phyloP scores from a whole-genome alignment of 2,113 vertebrate species.

The Passer domesticus region DNA sequence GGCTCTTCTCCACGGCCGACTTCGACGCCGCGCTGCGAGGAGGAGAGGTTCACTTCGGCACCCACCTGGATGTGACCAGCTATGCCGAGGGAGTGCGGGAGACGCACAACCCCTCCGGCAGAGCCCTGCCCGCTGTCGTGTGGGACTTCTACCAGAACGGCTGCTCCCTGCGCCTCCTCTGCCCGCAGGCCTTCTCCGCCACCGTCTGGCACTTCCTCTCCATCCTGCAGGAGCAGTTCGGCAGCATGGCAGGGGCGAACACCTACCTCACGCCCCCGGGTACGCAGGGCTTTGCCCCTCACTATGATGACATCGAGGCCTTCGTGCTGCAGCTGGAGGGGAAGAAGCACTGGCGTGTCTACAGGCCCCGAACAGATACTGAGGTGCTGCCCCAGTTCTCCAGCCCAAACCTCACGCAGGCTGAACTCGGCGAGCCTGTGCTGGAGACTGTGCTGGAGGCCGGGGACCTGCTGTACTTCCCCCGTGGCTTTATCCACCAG shows the following conservation, averaged over 20 bases:
- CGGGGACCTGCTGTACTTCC: conserved; percentile 93
- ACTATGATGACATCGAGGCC: conserved; percentile 97
- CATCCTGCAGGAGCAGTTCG: conserved; percentile 91
- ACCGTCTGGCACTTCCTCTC: conserved; percentile 90
- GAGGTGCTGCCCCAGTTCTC: conserved; percentile 73
- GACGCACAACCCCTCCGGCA: conserved; percentile 88
- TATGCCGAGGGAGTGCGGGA: conserved; percentile 85
- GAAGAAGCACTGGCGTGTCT: conserved; percentile 93
- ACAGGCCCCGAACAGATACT: conserved; percentile 78
- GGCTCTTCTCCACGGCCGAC: conserved; percentile 91
- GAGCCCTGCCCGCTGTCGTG: conserved; percentile 85
- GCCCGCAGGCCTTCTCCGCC: conserved; percentile 90
- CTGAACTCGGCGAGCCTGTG: conserved; percentile 84
- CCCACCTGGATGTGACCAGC: conserved; percentile 94
- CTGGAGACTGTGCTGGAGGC: conserved; percentile 90
- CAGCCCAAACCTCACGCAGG: conserved; percentile 83
- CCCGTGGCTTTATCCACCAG: conserved; percentile 94
- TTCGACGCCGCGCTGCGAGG: conserved; percentile 84
- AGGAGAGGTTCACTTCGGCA: conserved; percentile 86
- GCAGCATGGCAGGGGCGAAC: conserved; percentile 95
- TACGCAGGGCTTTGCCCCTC: conserved; percentile 94
- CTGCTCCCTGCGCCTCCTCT: conserved; percentile 90
- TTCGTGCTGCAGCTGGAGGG: conserved; percentile 96
- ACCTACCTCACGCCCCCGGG: conserved; percentile 91
- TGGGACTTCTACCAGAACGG: conserved; percentile 93